A percentile compares a stretch with the other conserved stretches of the same genome.
These are phyloP conservation scores for Triplophysa yarkandensis DNA, from an alignment of 2,797 vertebrate species.

Conservation along the genomic window DNA sequence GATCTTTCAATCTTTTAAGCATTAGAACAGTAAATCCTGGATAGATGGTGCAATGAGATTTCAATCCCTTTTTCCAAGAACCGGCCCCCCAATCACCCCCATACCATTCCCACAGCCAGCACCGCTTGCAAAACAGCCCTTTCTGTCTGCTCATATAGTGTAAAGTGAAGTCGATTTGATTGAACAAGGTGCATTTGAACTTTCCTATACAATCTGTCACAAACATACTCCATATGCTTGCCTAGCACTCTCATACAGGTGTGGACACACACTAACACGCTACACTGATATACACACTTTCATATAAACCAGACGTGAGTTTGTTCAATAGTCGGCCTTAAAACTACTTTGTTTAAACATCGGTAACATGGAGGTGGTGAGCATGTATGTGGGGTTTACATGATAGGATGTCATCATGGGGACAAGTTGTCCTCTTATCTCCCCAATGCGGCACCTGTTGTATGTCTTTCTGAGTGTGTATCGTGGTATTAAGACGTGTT, in stretches of 20 bases:
- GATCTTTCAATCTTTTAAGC: neutral
- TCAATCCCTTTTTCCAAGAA: neutral
- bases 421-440: constrained; percentile 31
- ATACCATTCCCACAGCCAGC: neutral
- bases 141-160: neutral
- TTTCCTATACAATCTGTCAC: constrained; percentile 60
- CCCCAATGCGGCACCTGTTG: constrained; percentile 24
- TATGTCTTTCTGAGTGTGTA: constrained; percentile 29
- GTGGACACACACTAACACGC: neutral
- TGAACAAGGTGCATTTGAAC: constrained; percentile 28
- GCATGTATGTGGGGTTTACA: constrained; percentile 26
- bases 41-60: neutral
- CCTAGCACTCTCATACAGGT: constrained; percentile 7
- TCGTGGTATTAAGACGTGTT: neutral
- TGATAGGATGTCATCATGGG: constrained; percentile 30
- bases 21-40: neutral
- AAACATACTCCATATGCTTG: constrained; percentile 13
- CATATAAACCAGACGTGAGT: constrained; percentile 26
- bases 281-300: neutral
- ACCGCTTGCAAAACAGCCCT: neutral
- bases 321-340: constrained; percentile 37
- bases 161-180: constrained; percentile 7
- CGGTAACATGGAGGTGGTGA: neutral
- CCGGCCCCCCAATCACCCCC: neutral
- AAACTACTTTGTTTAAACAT: constrained; percentile 32